Evolutionary conservation across 1,140 invertebrate genomes (phyloP).

Genomic region (Odontomachus brunneus): DNA sequence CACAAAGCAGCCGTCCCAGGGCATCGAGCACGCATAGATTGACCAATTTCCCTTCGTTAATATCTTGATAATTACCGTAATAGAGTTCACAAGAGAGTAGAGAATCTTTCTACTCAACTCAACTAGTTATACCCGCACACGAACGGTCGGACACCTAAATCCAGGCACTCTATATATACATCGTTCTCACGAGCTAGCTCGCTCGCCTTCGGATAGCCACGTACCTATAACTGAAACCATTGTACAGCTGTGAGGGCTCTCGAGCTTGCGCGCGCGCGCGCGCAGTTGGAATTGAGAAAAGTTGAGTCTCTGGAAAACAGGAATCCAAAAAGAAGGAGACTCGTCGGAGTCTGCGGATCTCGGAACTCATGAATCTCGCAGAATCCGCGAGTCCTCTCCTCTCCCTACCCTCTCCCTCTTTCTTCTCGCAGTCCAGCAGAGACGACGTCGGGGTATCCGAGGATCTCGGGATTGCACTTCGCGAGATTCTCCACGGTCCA

Average conservation of each 20-base stretch:
- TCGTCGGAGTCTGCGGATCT: background rate
- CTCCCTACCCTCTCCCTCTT: too few species aligned
- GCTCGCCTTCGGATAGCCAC: constrained; percentile 10
- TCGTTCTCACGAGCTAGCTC: constrained; percentile 22
- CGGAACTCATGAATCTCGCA: background rate
- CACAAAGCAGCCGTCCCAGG: too few species aligned
- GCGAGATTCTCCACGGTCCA: constrained; percentile 33
- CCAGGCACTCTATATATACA: background rate
- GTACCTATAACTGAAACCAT: constrained; percentile 36
- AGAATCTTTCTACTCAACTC: too few species aligned
- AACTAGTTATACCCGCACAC: too few species aligned
- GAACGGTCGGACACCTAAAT: too few species aligned
- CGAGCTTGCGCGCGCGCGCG: background rate
- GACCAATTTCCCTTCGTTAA: too few species aligned
- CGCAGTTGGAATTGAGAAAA: constrained; percentile 20
- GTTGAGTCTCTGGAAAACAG: background rate
- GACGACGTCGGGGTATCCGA: constrained; percentile 8
- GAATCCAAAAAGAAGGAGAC: background rate
- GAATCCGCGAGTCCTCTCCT: background rate
- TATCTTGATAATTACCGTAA: too few species aligned
- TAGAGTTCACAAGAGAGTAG: too few species aligned
- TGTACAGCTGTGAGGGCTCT: constrained; percentile 26
- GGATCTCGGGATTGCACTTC: constrained; percentile 22
- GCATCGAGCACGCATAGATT: too few species aligned
- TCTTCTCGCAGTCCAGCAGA: background rate